Base-by-base conservation (phyloP, 2,113 vertebrate species). In the Eulemur rufifrons region DNA sequence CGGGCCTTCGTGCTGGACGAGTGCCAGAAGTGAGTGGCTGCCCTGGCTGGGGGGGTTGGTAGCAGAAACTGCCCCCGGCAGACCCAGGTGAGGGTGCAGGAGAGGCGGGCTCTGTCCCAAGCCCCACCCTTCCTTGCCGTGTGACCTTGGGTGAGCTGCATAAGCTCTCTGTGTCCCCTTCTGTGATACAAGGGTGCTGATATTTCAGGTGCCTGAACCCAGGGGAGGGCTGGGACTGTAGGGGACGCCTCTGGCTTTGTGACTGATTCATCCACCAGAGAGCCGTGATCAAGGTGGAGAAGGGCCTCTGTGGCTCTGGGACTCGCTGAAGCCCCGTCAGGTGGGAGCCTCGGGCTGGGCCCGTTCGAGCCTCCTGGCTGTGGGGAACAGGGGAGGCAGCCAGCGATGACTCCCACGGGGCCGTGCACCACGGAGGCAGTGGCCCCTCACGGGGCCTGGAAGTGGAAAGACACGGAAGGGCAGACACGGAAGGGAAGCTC, bases 1-100 rank as follows among this genome's bases (percentile, higher is more conserved):
- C 98, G 99, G 39, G 99, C 99, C 95, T 99, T 99, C 2, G 99
- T 99, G 96, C 97, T 99, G 98, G 99, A 99, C 0, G 99, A 99
- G 97, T 99, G 99, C 98, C 99, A 99, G 97, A 99, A 99, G 99
- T 99, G 98, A 99, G 99, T 96, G 14, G 14, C 82, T 13, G 47
- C 68, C 61, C 61, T 63, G 61, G 59, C 42, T 42, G 42, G 13
- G 4, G n/a, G 50, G 50, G 5, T 14, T 34, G 45, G 29, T 50
- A 18, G 45, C 8, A 66, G 81, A 29, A 76, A 56, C 39, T 64
- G 25, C 15, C 17, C 87, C 83, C 2, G 4, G 23, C 10, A 45
- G 47, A 14, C 21, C 8, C 0, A 0, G 15, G 52, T 13, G 6
- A 68, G 52, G 37, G n/a, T 56, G 17, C 32, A 18, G 12, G 29